phyloP scores from a whole-genome alignment of 2,888 invertebrate species.

The Plebejus anna region DNA sequence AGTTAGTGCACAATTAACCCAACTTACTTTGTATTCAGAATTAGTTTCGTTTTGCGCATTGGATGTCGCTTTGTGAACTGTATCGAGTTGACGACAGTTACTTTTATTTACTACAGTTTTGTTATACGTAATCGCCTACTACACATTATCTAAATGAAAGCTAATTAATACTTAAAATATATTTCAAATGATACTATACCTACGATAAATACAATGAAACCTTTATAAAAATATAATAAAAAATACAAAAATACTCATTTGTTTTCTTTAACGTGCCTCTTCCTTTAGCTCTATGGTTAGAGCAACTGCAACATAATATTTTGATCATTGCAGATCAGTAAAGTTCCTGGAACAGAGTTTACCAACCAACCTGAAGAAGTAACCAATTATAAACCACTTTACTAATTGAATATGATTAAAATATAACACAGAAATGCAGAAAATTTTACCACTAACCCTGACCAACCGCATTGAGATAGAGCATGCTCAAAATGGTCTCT shows the following conservation, averaged over 20 bases:
- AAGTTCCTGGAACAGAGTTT: neutral
- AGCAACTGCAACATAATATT: neutral
- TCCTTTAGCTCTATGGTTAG: conserved; percentile 6
- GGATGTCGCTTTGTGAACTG: conserved; percentile 43
- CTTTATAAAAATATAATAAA: conserved; percentile 72
- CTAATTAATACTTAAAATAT: conserved; percentile 67
- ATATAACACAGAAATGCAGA: neutral
- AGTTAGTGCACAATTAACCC: conserved; percentile 69
- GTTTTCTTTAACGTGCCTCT: conserved; percentile 50
- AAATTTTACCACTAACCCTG: neutral
- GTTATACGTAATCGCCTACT: conserved; percentile 72
- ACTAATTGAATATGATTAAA: too few relatives aligned
- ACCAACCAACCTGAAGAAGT: neutral
- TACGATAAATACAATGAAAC: conserved; percentile 75
- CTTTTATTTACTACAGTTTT: conserved; percentile 54
- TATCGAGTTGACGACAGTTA: conserved; percentile 41
- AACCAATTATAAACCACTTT: too few relatives aligned
- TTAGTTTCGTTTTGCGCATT: conserved; percentile 52
- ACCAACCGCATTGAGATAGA: neutral
- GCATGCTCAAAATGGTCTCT: neutral
- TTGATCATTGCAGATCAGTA: neutral
- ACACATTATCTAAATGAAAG: conserved; percentile 73
- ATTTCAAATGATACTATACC: conserved; percentile 75
- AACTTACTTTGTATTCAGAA: conserved; percentile 51
- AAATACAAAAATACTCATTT: conserved; percentile 52